These are phyloP conservation scores for Priocnemis perturbator DNA, from an alignment of 2,888 invertebrate genomes.

Conservation along the genomic window DNA sequence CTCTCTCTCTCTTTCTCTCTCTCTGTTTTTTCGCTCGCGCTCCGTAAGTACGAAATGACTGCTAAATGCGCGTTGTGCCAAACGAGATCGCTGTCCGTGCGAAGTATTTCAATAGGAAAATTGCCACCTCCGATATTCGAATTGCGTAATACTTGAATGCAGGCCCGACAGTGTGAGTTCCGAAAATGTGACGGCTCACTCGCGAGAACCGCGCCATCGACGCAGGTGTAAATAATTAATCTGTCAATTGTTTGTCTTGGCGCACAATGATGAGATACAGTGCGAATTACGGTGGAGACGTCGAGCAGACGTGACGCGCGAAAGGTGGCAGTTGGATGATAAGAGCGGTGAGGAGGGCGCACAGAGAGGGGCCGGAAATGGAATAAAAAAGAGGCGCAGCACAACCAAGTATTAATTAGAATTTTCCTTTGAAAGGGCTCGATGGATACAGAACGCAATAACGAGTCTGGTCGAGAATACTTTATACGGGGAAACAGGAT, in stretches of 20 bases:
- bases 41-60: too few species aligned
- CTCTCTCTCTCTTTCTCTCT: not conserved
- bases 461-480: constrained; percentile 34
- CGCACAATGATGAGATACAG: not conserved
- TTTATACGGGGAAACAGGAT: constrained; percentile 44
- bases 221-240: not conserved
- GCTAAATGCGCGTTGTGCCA: too few species aligned
- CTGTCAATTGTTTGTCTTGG: too few species aligned
- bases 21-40: not conserved
- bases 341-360: not conserved
- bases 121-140: too few species aligned
- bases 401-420: constrained; percentile 27
- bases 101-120: not conserved
- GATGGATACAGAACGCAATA: constrained; percentile 47
- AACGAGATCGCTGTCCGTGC: too few species aligned
- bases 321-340: not conserved
- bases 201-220: too few species aligned
- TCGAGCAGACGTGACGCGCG: not conserved
- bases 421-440: constrained; percentile 33
- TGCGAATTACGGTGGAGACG: too few species aligned
- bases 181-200: constrained; percentile 1
- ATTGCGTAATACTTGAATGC: too few species aligned
- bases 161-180: too few species aligned
- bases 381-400: constrained; percentile 1
- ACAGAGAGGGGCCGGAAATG: not conserved